Evolutionary conservation across 2,797 vertebrate species (phyloP), one percentile per base, ranked within the genome.

Genomic region (Molossus molossus): DNA sequence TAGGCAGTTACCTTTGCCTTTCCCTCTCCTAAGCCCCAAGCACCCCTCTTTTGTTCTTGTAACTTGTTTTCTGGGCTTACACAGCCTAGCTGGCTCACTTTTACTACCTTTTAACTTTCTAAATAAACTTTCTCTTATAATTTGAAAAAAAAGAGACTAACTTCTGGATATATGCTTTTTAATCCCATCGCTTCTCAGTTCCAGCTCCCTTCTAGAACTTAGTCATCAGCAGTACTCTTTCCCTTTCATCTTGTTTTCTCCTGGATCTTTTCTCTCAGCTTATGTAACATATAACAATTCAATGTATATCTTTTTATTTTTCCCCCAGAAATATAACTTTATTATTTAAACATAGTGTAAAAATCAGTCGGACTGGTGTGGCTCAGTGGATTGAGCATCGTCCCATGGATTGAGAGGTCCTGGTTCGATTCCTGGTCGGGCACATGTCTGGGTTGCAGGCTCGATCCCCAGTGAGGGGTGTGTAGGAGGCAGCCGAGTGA

Each of bases 301-400:
- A 87, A 69, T 50, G 25, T 82, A 4, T 75, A n/a, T 29, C 58
- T 82, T 82, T 82, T 62, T 48, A 40, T 45, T 45, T 18, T 3
- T 9, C 25, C 37, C 15, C 50, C 21, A 53, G 53, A 96, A 87
- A 69, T 83, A 75, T 23, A 90, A 84, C 18, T 65, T 90, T 57
- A 60, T 21, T 58, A 18, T 77, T 95, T 83, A 83, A 92, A 77
- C 50, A 92, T 40, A 73, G 27, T 40, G 4, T 87, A 27, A 91
- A 77, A 50, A 11, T 73, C 79, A 45, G 40, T 3, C 40, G 40
- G 40, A 45, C 40, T 5, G 40, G 40, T 45, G 40, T 5, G 40
- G 40, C 40, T 45, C 40, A 45, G 40, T 45, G 40, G 40, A 45
- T 45, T 45, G 40, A 5, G 40, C 40, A 6, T 45, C 6, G 40